phyloP scores from a whole-genome alignment of 2,888 invertebrate species.

The Brenthis daphne region DNA sequence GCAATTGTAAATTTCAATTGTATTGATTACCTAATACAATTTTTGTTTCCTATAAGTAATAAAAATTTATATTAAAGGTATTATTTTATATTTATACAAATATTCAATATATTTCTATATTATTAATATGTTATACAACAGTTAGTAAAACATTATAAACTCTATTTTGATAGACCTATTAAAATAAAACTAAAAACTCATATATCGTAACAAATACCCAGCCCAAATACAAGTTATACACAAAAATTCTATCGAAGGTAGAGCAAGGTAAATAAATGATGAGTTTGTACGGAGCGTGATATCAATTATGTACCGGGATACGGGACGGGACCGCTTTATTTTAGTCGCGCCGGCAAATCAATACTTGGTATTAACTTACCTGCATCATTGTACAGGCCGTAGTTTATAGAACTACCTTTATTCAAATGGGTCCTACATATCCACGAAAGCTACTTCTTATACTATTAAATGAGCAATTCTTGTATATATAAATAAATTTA shows the following conservation, averaged over 20 bases:
- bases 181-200: neutral
- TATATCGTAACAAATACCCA: neutral
- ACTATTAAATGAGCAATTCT: no score
- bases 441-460: neutral
- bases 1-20: no score
- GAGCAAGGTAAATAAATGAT: conserved; percentile 55
- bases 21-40: no score
- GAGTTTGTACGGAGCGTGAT: conserved; percentile 45
- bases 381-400: conserved; percentile 20
- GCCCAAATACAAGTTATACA: conserved; percentile 12
- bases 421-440: neutral
- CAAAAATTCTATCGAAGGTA: conserved; percentile 34
- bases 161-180: no score
- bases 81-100: no score
- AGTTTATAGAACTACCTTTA: neutral
- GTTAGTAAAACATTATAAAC: no score
- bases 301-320: conserved; percentile 56
- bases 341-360: conserved; percentile 41
- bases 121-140: no score
- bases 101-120: no score
- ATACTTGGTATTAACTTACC: conserved; percentile 28
- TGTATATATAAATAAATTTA: no score
- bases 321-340: conserved; percentile 51
- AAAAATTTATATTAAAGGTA: no score
- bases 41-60: no score